Evolutionary conservation across 1,140 invertebrate genomes (phyloP), one percentile per base, ranked within the genome.

Genomic region (Dryas iulia): DNA sequence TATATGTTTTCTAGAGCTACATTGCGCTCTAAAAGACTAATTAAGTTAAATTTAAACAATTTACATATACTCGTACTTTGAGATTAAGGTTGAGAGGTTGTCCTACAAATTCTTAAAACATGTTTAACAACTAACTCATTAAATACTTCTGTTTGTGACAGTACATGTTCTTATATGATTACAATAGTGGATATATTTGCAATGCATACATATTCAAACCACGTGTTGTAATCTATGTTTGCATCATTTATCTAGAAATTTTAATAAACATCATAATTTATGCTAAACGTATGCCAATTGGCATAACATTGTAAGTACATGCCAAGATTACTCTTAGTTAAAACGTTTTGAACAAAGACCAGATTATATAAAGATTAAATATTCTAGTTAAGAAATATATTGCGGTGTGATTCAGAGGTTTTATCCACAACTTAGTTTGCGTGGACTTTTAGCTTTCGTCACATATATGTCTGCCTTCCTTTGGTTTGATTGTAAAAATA

Each of bases 191-290:
- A 35, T 35, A 18, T 35, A 1, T 6, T 35, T 35, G 14, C n/a
- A 35, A 35, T 14, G 1, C 33, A 35, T 35, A 35, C n/a, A 35
- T 47, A 47, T 47, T 47, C 39, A 47, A 47, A 18, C 14, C 39
- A 47, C 14, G 14, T 47, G 18, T 18, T 6, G 39, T 59, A 59
- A 60, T 67, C 66, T 67, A 61, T 56, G 47, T 69, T 31, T 53
- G 54, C 3, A 57, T 62, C 59, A 60, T 21, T 62, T 33, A 56
- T 61, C 21, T 23, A 61, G 14, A 56, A 33, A 59, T 61, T 60
- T 26, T 68, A 61, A 25, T 61, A 59, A 68, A 26, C 23, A 39
- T 39, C 30, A 56, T 68, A 35, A 61, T 68, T 61, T 61, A 61
- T 68, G 26, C n/a, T 61, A 61, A 68, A 31, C 33, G 21, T 26